A percentile compares a stretch with the other conserved stretches of the same genome.
phyloP scores from a whole-genome alignment of 1,140 invertebrate genomes.

The Aphelinus atriplicis region DNA sequence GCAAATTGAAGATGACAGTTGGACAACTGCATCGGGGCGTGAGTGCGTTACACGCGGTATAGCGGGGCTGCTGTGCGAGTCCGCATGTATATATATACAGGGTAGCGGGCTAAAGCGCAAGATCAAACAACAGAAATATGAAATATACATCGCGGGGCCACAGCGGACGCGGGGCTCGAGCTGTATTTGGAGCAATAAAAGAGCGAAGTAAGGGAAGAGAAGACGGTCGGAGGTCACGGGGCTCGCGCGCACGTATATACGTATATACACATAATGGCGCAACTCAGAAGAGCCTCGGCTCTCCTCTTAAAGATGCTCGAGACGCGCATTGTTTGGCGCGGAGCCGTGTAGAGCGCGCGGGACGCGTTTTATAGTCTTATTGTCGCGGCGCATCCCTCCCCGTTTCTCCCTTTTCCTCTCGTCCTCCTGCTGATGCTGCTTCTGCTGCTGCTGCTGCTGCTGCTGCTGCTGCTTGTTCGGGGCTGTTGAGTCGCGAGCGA shows the following conservation, averaged over 20 bases:
- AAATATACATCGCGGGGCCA: slow-evolving; percentile 26
- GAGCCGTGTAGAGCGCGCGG: slow-evolving; percentile 6
- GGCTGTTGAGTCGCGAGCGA: background rate
- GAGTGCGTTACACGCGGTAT: too few relatives aligned
- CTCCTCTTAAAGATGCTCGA: slow-evolving; percentile 27
- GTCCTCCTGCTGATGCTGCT: background rate
- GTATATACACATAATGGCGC: background rate
- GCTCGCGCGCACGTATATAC: too few relatives aligned
- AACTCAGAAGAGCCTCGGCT: slow-evolving; percentile 8
- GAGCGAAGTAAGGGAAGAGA: too few relatives aligned
- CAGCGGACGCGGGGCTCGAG: too few relatives aligned
- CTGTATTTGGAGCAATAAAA: too few relatives aligned
- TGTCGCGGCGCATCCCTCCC: slow-evolving; percentile 32
- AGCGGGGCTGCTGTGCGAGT: too few relatives aligned
- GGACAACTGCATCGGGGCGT: too few relatives aligned
- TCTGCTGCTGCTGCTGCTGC: too few relatives aligned
- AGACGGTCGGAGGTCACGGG: too few relatives aligned
- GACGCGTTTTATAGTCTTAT: slow-evolving; percentile 36
- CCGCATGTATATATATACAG: too few relatives aligned
- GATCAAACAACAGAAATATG: slow-evolving; percentile 23
- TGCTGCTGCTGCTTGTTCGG: too few relatives aligned
- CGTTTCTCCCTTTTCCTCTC: slow-evolving; percentile 10
- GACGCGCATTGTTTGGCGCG: slow-evolving; percentile 26
- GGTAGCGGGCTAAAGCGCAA: slow-evolving; percentile 7
- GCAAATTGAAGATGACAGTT: too few relatives aligned